Percentiles rank a stretch among this genome's conserved stretches.
phyloP scores from a whole-genome alignment of 1,140 invertebrate genomes.

The Pollicipes pollicipes region DNA sequence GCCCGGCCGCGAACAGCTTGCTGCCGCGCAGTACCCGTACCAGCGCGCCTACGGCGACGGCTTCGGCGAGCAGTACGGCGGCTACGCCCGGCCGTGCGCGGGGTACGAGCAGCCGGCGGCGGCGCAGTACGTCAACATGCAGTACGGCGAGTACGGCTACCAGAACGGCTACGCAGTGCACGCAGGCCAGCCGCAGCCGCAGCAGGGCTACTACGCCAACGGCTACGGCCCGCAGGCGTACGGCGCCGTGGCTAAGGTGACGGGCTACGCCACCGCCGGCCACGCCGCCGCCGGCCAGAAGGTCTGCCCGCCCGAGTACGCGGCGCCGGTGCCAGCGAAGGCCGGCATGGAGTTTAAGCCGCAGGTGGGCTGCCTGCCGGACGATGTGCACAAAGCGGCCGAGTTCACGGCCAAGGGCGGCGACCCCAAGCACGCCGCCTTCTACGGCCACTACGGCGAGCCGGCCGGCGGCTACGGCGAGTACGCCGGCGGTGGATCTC shows the following conservation, averaged over 20 bases:
- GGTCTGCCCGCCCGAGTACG: not conserved
- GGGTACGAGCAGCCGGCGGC: not conserved
- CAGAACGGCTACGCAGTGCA: not conserved
- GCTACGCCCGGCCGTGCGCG: not conserved
- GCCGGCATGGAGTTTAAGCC: not conserved
- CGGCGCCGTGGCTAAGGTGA: not conserved
- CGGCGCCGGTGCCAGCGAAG: not conserved
- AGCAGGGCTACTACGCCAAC: not conserved
- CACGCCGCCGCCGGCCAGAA: not conserved
- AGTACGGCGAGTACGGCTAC: not conserved
- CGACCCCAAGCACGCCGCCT: not conserved
- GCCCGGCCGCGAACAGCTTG: too few relatives aligned
- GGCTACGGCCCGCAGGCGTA: not conserved
- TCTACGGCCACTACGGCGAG: not conserved
- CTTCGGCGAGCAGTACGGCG: not conserved
- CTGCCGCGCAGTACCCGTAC: not conserved
- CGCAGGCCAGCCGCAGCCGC: not conserved
- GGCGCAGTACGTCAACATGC: not conserved
- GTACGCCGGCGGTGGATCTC: not conserved
- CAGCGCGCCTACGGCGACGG: not conserved
- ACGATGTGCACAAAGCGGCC: not conserved
- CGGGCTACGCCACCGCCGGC: not conserved
- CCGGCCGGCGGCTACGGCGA: not conserved
- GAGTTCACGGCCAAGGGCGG: not conserved
- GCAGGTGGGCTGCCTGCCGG: not conserved